phyloP scores from a whole-genome alignment of 1,140 invertebrate genomes.

The Polypedilum pembai region DNA sequence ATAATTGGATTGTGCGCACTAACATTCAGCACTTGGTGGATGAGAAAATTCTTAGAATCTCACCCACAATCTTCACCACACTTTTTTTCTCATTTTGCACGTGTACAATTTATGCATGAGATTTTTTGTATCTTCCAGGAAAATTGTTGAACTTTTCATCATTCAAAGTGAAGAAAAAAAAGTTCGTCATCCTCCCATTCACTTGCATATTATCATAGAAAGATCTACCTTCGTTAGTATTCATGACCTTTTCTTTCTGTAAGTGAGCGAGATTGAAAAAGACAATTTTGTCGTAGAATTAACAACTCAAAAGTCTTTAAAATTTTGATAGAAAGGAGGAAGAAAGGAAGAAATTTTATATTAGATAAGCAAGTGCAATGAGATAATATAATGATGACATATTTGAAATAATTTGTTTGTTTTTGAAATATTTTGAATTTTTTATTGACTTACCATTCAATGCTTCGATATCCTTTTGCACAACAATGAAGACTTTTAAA shows the following conservation, averaged over 20 bases:
- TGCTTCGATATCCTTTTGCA: constrained; percentile 62
- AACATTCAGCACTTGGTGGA: neutral
- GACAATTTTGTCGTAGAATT: too few relatives aligned
- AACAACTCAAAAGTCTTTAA: too few relatives aligned
- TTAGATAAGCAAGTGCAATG: too few relatives aligned
- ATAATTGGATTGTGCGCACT: neutral
- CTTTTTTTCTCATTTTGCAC: neutral
- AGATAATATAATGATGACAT: neutral
- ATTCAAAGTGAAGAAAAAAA: neutral
- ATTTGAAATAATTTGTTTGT: neutral
- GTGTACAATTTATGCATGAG: constrained; percentile 17
- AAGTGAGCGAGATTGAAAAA: too few relatives aligned
- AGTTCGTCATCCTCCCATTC: neutral
- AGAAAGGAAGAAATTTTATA: too few relatives aligned
- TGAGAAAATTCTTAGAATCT: neutral
- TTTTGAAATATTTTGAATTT: neutral
- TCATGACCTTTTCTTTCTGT: neutral
- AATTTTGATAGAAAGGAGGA: too few relatives aligned
- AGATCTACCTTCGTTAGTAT: neutral
- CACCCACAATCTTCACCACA: neutral
- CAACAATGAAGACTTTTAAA: constrained; percentile 71
- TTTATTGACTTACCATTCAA: constrained; percentile 60
- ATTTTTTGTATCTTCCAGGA: neutral
- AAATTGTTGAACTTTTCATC: neutral
- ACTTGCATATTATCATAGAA: neutral